These are phyloP conservation scores for Vulpes ferrilata DNA, from an alignment of 2,113 vertebrate species.

Conservation along the genomic window DNA sequence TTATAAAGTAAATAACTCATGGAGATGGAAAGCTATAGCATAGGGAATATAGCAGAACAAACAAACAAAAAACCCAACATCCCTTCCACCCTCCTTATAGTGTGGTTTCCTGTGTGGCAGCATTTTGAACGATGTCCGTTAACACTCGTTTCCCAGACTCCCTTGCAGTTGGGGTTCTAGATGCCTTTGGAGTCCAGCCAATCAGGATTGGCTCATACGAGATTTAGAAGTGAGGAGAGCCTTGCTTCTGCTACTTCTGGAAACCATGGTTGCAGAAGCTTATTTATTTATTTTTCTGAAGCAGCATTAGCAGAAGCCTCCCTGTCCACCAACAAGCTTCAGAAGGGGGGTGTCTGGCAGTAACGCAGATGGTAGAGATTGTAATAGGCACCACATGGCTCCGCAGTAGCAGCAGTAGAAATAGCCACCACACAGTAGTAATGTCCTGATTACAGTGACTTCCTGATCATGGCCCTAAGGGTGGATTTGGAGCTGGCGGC, in stretches of 20 bases:
- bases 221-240: not conserved
- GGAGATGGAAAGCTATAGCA: not conserved
- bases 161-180: not conserved
- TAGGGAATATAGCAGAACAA: not conserved
- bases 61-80: not conserved
- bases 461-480: not conserved
- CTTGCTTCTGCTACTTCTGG: not conserved
- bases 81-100: not conserved
- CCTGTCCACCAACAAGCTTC: fast-evolving
- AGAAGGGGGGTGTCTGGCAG: not conserved
- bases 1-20: not conserved
- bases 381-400: fast-evolving
- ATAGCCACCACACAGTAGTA: no score
- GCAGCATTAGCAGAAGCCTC: not conserved
- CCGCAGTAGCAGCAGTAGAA: not conserved
- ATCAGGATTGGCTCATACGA: not conserved
- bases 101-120: not conserved
- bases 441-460: not conserved
- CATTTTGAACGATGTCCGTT: not conserved
- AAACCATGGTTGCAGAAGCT: not conserved
- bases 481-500: not conserved
- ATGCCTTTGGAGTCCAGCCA: not conserved
- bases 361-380: no score
- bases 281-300: not conserved
- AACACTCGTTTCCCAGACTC: not conserved